Percentiles rank a stretch among this genome's conserved stretches.
These are phyloP conservation scores for Eupelmus urozonus DNA, from an alignment of 2,888 invertebrate genomes.

Conservation along the genomic window DNA sequence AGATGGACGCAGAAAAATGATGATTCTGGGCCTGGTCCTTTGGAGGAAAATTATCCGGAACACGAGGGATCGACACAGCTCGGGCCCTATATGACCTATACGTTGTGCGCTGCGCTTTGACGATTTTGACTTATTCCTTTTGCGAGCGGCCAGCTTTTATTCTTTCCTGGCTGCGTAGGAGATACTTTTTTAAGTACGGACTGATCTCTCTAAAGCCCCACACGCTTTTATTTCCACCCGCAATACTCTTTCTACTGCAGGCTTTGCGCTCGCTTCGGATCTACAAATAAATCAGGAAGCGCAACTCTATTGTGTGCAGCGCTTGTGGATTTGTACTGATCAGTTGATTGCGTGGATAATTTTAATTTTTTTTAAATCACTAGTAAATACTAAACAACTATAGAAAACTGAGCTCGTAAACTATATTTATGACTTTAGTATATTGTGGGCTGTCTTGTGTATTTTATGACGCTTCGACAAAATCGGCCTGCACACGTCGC, in stretches of 20 bases:
- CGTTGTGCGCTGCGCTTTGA: constrained; percentile 4
- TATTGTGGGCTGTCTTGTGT: neutral
- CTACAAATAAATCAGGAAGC: no score
- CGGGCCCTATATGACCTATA: neutral
- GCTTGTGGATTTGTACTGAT: neutral
- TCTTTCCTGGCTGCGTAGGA: neutral
- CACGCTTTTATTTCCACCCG: constrained; percentile 35
- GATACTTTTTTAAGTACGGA: neutral
- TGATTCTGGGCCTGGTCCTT: neutral
- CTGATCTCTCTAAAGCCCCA: constrained; percentile 14
- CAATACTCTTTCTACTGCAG: no score
- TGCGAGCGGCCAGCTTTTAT: neutral
- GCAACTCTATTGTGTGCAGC: no score
- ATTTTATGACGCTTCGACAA: neutral
- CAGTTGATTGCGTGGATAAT: constrained; percentile 37
- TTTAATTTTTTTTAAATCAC: constrained; percentile 54
- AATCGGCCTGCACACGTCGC: neutral
- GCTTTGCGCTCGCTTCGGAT: neutral
- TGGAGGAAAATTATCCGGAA: neutral
- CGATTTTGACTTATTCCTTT: constrained; percentile 35
- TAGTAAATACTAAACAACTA: neutral
- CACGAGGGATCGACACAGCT: neutral
- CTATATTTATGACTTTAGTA: neutral
- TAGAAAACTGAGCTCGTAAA: neutral
- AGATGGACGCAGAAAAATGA: neutral